Conservation (phyloP, 2,797 vertebrate genomes). For the Odontamblyopus rebecca region DNA sequence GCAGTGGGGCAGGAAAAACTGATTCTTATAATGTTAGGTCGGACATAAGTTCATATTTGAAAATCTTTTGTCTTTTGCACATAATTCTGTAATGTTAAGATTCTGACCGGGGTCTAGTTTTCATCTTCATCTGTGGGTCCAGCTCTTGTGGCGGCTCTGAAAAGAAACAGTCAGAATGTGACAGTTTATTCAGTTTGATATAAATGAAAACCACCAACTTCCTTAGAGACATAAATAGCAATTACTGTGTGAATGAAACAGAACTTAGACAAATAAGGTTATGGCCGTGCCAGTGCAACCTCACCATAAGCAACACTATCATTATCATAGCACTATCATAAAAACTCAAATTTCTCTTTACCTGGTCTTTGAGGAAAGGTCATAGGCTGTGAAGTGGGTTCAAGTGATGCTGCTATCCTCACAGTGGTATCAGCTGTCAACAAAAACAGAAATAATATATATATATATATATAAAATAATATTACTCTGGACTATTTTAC, state of each 20-base stretch:
- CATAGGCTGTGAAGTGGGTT: slow-evolving; percentile 31
- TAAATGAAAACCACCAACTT: slow-evolving; percentile 41
- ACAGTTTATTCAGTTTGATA: slow-evolving; percentile 9
- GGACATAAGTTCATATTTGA: not conserved
- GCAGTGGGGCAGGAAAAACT: not conserved
- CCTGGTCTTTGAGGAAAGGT: slow-evolving; percentile 60
- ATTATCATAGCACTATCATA: no score
- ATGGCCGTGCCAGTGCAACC: not conserved
- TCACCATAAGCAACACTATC: not conserved
- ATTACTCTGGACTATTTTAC: not conserved
- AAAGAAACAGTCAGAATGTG: slow-evolving; percentile 20
- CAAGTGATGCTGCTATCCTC: slow-evolving; percentile 32
- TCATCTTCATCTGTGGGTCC: slow-evolving; percentile 66
- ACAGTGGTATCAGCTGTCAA: slow-evolving; percentile 38
- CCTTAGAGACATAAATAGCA: slow-evolving; percentile 9
- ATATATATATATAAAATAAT: not conserved
- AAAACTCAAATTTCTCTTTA: slow-evolving; percentile 24
- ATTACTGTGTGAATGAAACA: not conserved
- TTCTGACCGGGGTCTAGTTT: slow-evolving; percentile 73
- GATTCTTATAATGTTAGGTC: not conserved
- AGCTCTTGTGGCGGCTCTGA: slow-evolving; percentile 68
- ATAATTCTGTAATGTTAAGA: not conserved
- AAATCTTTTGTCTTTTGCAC: not conserved
- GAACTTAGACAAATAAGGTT: not conserved
- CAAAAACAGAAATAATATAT: not conserved